Conservation (phyloP, 2,888 invertebrate genomes). For the Drosophila hamatofila region DNA sequence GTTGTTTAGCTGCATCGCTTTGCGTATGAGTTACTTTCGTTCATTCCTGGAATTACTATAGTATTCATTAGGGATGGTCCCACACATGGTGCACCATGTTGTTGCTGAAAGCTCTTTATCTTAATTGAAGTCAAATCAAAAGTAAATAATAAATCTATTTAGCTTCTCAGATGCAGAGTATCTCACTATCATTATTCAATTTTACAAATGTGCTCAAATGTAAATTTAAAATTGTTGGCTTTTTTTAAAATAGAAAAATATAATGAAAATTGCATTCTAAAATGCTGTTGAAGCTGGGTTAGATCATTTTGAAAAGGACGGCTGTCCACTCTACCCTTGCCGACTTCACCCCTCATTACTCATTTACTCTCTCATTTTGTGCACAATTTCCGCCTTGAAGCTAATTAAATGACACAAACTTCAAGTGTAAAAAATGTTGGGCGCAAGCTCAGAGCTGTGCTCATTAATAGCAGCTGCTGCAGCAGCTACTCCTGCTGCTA, state of each 20-base stretch:
- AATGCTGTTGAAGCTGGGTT: too few relatives aligned
- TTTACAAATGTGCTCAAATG: too few relatives aligned
- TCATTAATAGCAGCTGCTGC: slow-evolving; percentile 1
- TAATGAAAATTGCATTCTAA: too few relatives aligned
- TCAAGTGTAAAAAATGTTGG: slow-evolving; percentile 39
- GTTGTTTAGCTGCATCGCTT: too few relatives aligned
- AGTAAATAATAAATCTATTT: neutral
- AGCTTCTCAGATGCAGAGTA: too few relatives aligned
- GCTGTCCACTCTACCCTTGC: too few relatives aligned
- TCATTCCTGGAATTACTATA: neutral
- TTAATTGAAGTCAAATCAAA: neutral
- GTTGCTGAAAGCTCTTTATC: too few relatives aligned
- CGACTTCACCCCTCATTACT: neutral
- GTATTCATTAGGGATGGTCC: neutral
- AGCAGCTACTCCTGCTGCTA: neutral
- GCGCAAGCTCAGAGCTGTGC: slow-evolving; percentile 24
- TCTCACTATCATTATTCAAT: neutral
- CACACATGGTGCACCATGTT: too few relatives aligned
- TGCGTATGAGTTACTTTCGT: neutral
- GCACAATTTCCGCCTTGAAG: slow-evolving; percentile 65
- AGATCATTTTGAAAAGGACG: neutral
- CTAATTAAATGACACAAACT: slow-evolving; percentile 80
- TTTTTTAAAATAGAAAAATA: too few relatives aligned
- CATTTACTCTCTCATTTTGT: slow-evolving; percentile 20
- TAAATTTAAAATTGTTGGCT: neutral